These are phyloP conservation scores for Trachelus troglodyta DNA, from an alignment of 2,888 invertebrate genomes.

Conservation along the genomic window DNA sequence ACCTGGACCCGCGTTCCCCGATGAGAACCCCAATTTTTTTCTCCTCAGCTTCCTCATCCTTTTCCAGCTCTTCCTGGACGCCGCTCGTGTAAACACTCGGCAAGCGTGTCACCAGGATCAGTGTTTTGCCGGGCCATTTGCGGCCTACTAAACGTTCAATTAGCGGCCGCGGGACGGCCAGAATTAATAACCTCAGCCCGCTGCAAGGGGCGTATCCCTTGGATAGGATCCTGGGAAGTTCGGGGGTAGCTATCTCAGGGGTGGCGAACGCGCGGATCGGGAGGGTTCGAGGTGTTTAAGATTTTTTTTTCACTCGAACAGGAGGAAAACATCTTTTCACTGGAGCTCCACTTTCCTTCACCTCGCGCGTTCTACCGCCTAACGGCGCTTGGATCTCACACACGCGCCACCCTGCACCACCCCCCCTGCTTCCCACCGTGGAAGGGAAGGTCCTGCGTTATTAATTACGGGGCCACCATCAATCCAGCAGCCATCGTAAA, in stretches of 20 bases:
- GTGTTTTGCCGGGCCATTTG: conserved; percentile 33
- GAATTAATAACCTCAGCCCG: conserved; percentile 30
- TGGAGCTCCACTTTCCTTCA: conserved; percentile 8
- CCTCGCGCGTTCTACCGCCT: background rate
- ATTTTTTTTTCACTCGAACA: conserved; percentile 23
- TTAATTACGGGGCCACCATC: conserved; percentile 25
- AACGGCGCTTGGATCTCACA: background rate
- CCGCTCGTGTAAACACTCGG: conserved; percentile 23
- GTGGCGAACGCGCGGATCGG: background rate
- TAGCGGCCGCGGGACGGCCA: conserved; percentile 27
- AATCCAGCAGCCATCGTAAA: conserved; percentile 25
- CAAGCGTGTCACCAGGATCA: conserved; percentile 23
- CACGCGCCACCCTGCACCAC: background rate
- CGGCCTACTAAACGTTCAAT: conserved; percentile 36
- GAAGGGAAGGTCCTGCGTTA: conserved; percentile 23
- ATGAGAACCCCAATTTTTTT: conserved; percentile 9
- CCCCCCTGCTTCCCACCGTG: background rate
- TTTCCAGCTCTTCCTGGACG: background rate
- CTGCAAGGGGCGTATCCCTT: background rate
- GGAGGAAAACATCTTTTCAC: conserved; percentile 29
- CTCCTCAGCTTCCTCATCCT: background rate
- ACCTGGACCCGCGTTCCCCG: too few species aligned
- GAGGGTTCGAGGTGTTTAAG: conserved; percentile 18
- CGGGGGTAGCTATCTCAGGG: background rate
- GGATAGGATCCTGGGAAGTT: background rate